A percentile compares a stretch with the other conserved stretches of the same genome.
Evolutionary conservation across 2,888 invertebrate species (phyloP).

Genomic region (Cantharis flavilabris): DNA sequence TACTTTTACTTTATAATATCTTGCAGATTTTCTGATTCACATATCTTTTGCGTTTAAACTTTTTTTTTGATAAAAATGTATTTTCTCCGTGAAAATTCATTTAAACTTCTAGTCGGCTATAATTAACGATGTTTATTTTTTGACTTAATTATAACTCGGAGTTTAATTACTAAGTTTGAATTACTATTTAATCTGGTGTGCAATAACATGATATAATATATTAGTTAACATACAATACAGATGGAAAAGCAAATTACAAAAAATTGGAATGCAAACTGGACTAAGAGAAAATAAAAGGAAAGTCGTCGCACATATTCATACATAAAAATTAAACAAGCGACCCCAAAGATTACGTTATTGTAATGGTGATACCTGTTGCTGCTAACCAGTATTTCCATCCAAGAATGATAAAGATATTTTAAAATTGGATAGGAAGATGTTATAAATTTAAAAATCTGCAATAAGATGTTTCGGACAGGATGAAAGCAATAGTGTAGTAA

Average conservation of each 20-base stretch:
- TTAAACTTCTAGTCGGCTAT: not conserved
- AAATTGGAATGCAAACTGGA: not conserved
- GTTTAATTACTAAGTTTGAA: not conserved
- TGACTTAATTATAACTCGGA: not conserved
- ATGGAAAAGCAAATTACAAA: not conserved
- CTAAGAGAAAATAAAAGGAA: not conserved
- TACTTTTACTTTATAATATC: not conserved
- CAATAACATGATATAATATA: not conserved
- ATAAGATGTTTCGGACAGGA: not conserved
- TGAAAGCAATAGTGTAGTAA: too few species aligned
- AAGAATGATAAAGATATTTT: not conserved
- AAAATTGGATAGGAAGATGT: not conserved
- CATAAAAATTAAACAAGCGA: not conserved
- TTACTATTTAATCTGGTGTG: not conserved
- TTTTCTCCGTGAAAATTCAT: not conserved
- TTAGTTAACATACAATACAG: not conserved
- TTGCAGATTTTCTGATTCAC: not conserved
- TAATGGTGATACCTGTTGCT: not conserved
- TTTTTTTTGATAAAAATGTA: not conserved
- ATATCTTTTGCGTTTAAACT: not conserved
- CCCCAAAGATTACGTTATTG: not conserved
- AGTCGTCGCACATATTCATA: not conserved
- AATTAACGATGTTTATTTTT: not conserved
- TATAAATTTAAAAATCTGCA: not conserved
- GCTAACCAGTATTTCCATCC: not conserved